Percentiles rank a stretch among this genome's conserved stretches.
These are phyloP conservation scores for Ictalurus punctatus DNA, from an alignment of 2,113 vertebrate species.

Conservation along the genomic window DNA sequence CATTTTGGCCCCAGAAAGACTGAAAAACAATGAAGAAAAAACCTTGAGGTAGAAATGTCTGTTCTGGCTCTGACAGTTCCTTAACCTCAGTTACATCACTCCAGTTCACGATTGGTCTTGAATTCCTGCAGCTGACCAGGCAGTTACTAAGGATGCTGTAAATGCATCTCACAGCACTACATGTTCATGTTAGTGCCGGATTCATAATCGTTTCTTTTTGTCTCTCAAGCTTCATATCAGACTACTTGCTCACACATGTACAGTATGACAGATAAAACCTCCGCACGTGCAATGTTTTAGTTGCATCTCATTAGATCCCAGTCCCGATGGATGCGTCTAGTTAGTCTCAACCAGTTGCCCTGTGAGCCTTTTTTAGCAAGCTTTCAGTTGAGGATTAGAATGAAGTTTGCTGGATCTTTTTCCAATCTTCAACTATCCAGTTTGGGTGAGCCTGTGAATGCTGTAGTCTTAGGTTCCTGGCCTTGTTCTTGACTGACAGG, in stretches of 20 bases:
- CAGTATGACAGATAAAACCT: background rate
- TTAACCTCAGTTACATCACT: background rate
- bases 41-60: background rate
- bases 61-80: background rate
- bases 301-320: background rate
- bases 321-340: background rate
- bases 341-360: background rate
- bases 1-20: no score
- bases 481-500: background rate
- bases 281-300: background rate
- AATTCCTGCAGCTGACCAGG: background rate
- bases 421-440: background rate
- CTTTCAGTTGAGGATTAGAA: background rate
- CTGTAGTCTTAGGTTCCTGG: background rate
- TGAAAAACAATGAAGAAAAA: background rate
- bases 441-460: background rate
- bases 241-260: background rate
- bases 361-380: background rate
- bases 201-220: no score
- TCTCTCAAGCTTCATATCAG: background rate
- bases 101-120: background rate
- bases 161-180: no score
- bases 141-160: background rate
- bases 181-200: no score
- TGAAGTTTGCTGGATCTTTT: background rate